Evolutionary conservation across 35 echinoderm and acorn worm species (phyloP).

Genomic region (Strongylocentrotus purpuratus): DNA sequence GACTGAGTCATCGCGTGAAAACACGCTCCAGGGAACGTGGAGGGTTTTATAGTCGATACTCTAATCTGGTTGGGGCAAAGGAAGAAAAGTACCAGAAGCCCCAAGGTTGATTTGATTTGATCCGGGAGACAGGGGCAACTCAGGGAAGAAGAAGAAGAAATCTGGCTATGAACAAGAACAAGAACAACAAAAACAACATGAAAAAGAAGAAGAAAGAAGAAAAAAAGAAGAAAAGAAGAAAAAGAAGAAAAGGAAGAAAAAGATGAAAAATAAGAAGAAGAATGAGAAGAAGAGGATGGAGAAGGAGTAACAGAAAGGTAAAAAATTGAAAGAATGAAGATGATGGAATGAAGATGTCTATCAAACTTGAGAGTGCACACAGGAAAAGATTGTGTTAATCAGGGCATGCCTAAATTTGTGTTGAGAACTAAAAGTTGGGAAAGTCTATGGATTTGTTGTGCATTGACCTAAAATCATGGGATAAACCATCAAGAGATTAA

Average conservation of each 20-base stretch:
- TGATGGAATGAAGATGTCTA: background rate
- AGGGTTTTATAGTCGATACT: slow-evolving; percentile 40
- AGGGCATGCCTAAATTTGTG: background rate
- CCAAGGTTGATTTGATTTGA: slow-evolving; percentile 6
- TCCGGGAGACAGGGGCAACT: background rate
- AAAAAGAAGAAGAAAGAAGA: background rate
- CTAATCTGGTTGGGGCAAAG: slow-evolving; percentile 23
- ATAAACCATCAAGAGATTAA: background rate
- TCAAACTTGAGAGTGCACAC: background rate
- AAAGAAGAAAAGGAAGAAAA: background rate
- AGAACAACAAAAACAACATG: background rate
- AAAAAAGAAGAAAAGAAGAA: background rate
- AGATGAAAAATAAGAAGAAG: background rate
- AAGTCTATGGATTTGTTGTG: background rate
- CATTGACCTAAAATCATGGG: background rate
- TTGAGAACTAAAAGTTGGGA: background rate
- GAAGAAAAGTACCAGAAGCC: background rate
- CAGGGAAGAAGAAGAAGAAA: background rate
- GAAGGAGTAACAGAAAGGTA: background rate
- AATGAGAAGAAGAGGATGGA: background rate
- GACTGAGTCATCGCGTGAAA: slow-evolving; percentile 48
- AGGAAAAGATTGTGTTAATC: background rate
- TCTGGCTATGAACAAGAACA: background rate
- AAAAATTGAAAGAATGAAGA: background rate
- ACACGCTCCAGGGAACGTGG: background rate